Evolutionary conservation across 2,113 vertebrate genomes (phyloP).

Genomic region (Ammospiza caudacuta): DNA sequence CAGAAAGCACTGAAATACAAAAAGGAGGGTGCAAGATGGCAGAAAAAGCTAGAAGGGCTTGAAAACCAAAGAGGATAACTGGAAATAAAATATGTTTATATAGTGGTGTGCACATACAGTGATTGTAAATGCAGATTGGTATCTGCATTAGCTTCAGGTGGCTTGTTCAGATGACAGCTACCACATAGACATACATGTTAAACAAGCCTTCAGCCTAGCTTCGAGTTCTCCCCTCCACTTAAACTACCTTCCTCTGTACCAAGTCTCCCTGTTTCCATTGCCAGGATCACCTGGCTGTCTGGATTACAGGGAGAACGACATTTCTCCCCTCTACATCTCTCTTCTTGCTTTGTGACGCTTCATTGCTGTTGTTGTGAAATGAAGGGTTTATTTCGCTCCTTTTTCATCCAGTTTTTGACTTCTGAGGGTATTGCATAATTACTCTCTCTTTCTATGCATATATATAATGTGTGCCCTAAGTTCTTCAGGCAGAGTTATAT

Average conservation of each 20-base stretch:
- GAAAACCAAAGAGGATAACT: not conserved
- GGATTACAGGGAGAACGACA: not conserved
- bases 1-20: not conserved
- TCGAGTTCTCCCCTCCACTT: not conserved
- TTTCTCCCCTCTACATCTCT: not conserved
- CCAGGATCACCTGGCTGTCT: not conserved
- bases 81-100: not conserved
- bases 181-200: not conserved
- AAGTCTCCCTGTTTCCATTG: not conserved
- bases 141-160: not conserved
- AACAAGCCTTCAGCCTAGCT: not conserved
- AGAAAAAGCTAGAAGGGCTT: not conserved
- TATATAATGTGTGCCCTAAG: too few species aligned
- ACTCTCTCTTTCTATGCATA: not conserved
- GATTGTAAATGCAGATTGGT: not conserved
- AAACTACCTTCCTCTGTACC: not conserved
- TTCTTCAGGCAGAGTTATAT: not conserved
- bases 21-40: not conserved
- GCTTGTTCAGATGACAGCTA: not conserved
- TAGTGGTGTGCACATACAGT: fast-evolving
- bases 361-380: not conserved
- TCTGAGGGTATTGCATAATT: not conserved
- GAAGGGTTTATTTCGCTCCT: not conserved
- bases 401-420: not conserved
- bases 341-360: not conserved